Base-by-base conservation (phyloP, 2,797 vertebrate genomes). In the Myotis pilosus region DNA sequence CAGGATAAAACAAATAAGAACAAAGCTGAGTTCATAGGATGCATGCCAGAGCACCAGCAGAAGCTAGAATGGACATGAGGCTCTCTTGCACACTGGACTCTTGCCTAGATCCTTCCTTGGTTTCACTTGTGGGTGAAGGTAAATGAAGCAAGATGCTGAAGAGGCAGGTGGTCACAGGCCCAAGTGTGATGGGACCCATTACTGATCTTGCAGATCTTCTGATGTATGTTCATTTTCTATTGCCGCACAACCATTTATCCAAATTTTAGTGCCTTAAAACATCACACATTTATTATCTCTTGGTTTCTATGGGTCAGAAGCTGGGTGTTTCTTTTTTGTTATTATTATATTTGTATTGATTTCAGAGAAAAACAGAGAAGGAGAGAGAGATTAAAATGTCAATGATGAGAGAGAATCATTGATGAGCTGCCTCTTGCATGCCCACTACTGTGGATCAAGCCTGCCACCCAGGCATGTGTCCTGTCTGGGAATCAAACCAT, bases 11-110 rank as follows among this genome's bases (percentile, higher is more conserved):
- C 20, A 89, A 90, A 68, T 28, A 38, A 38, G 44, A 60, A 60
- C 41, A 72, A 87, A 86, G 44, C 69, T 15, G 25, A 71, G 38
- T 41, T 82, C 93, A 83, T 79, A 80, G 62, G 33, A 82, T 0
- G 1, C 15, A 17, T 51, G 71, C 38, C 64, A 84, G 87, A 76
- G 11, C 41, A 30, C 17, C 41, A 36, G 44, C 4, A 33, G 69
- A 36, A 92, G 51, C 10, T 51, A 79, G 71, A 49, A 62, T 0
- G 33, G 81, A 64, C 68, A 44, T 0, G 2, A 41, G 1, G 22
- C 66, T 86, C 10, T 44, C 13, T 44, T 25, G 13, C 1, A 7
- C 8, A 22, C 23, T 0, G 0, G 41, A 38, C 17, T 49, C 23
- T n/a, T 47, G 5, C 53, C 36, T 16, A 53, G 76, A 79, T 4